phyloP scores from a whole-genome alignment of 2,888 invertebrate genomes.

The Drosophila putrida region DNA sequence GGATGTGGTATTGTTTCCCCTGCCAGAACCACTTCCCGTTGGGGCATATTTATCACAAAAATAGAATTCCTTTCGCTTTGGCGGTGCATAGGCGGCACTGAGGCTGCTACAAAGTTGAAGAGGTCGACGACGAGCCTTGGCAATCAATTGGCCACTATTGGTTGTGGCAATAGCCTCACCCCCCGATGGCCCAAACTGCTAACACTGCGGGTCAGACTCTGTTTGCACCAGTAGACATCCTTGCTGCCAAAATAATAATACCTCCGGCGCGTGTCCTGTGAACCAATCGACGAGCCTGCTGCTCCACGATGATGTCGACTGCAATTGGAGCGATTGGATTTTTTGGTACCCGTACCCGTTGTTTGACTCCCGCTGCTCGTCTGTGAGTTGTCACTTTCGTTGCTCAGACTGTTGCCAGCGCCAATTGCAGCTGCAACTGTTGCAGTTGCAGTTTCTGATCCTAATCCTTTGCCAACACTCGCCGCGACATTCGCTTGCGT shows the following conservation, averaged over 20 bases:
- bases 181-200: constrained; percentile 69
- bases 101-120: constrained; percentile 68
- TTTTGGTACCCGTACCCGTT: constrained; percentile 33
- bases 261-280: constrained; percentile 63
- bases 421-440: constrained; percentile 22
- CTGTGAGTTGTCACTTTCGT: constrained; percentile 72
- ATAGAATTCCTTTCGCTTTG: constrained; percentile 67
- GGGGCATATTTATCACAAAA: constrained; percentile 73
- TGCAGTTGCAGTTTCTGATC: constrained; percentile 13
- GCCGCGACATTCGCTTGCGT: constrained; percentile 45
- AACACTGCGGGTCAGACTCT: constrained; percentile 74
- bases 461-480: constrained; percentile 30
- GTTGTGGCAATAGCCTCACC: constrained; percentile 42
- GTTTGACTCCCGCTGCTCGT: constrained; percentile 58
- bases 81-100: constrained; percentile 71
- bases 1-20: constrained; percentile 4
- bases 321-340: constrained; percentile 33
- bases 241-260: constrained; percentile 82
- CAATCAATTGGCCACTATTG: constrained; percentile 55
- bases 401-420: constrained; percentile 42
- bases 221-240: constrained; percentile 82
- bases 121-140: constrained; percentile 67
- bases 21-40: constrained; percentile 14
- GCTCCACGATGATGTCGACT: constrained; percentile 36
- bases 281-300: neutral